Conservation (phyloP, 2,797 vertebrate genomes). For the Lepus oiostolus region DNA sequence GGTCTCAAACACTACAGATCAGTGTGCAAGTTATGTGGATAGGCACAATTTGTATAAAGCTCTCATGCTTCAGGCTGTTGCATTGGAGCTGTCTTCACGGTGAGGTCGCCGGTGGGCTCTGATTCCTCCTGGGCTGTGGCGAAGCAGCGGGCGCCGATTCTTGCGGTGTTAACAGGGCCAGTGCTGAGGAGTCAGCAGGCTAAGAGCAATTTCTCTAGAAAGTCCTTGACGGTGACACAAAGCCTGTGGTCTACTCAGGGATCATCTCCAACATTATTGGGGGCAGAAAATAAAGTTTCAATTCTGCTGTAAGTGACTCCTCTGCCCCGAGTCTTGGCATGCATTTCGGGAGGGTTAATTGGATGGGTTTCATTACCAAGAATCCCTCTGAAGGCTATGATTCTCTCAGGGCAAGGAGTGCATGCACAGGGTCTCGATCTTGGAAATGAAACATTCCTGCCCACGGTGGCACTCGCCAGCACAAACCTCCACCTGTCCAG, state of each 20-base stretch:
- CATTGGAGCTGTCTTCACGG: fast-evolving
- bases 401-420: neutral
- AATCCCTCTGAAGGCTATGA: neutral
- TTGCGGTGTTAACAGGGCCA: neutral
- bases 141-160: neutral
- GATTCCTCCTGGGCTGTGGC: neutral
- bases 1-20: neutral
- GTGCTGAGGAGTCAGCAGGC: fast-evolving
- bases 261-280: neutral
- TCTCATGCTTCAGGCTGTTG: neutral
- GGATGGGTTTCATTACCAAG: neutral
- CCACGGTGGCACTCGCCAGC: neutral
- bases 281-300: neutral
- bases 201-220: neutral
- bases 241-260: neutral
- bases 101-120: neutral
- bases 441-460: neutral
- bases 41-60: too few species aligned
- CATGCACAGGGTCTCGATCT: neutral
- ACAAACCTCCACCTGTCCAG: neutral
- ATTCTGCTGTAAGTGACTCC: neutral
- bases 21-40: too few species aligned
- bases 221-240: neutral
- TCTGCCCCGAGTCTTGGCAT: neutral
- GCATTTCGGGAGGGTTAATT: neutral